A percentile compares a stretch with the other conserved stretches of the same genome.
Evolutionary conservation across 2,113 vertebrate genomes (phyloP).

Genomic region (Eulemur macaco): DNA sequence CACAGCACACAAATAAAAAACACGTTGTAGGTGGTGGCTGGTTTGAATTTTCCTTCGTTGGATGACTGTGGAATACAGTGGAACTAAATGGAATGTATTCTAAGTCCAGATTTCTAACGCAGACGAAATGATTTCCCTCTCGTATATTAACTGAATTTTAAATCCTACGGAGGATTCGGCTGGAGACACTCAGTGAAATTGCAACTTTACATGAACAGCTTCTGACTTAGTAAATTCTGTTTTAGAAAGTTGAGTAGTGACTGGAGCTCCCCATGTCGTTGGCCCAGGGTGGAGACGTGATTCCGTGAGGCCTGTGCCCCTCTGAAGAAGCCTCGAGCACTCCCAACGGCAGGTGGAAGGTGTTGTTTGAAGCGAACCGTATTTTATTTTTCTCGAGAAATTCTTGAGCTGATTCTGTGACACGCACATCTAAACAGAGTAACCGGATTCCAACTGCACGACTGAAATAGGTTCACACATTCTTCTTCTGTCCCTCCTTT

Average conservation of each 20-base stretch:
- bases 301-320: conserved; percentile 18
- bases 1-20: conserved; percentile 72
- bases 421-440: conserved; percentile 82
- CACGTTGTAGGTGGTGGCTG: conserved; percentile 66
- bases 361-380: conserved; percentile 86
- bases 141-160: conserved; percentile 50
- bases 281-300: conserved; percentile 37
- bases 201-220: not conserved
- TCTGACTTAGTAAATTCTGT: conserved; percentile 51
- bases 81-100: conserved; percentile 65
- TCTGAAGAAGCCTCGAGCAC: conserved; percentile 66
- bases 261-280: not conserved
- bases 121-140: conserved; percentile 57
- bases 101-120: conserved; percentile 67
- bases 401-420: conserved; percentile 81
- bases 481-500: conserved; percentile 50
- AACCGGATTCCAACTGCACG: conserved; percentile 75
- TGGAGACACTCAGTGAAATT: not conserved
- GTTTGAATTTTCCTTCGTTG: conserved; percentile 78
- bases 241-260: conserved; percentile 46
- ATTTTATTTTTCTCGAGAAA: conserved; percentile 81
- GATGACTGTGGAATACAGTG: conserved; percentile 69
- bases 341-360: conserved; percentile 82
- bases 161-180: conserved; percentile 17
- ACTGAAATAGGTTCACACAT: conserved; percentile 73